These are phyloP conservation scores for Campoplex nolae DNA, from an alignment of 2,888 invertebrate species.

Conservation along the genomic window DNA sequence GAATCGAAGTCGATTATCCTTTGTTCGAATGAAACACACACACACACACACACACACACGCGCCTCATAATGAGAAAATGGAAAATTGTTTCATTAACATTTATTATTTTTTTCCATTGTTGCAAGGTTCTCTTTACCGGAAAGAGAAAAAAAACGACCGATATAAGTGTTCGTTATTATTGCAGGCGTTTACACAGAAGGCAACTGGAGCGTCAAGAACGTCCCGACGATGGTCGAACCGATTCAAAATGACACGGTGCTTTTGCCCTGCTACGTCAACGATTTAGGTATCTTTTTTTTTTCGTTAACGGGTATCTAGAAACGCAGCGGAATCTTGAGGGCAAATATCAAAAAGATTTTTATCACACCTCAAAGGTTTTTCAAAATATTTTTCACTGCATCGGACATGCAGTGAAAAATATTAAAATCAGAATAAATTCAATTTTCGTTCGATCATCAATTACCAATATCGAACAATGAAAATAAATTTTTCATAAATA, in stretches of 20 bases:
- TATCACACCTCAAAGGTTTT: no score
- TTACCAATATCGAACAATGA: neutral
- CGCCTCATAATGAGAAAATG: neutral
- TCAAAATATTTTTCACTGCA: no score
- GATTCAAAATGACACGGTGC: constrained; percentile 91
- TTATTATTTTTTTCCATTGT: neutral
- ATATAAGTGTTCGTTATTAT: constrained; percentile 2
- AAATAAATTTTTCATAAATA: no score
- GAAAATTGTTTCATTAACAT: neutral
- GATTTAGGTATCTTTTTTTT: constrained; percentile 86
- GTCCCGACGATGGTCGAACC: constrained; percentile 91
- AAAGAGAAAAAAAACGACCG: neutral
- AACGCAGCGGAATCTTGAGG: no score
- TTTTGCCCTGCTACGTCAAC: constrained; percentile 92
- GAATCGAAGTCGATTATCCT: neutral
- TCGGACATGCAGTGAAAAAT: no score
- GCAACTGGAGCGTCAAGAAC: constrained; percentile 88
- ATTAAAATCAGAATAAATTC: neutral
- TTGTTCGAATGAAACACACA: neutral
- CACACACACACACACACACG: no score
- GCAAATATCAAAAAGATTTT: no score
- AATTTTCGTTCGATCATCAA: neutral
- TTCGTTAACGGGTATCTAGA: no score
- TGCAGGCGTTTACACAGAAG: constrained; percentile 84
- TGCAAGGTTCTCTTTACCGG: neutral